Percentiles rank a stretch among this genome's conserved stretches.
Evolutionary conservation across 2,797 vertebrate species (phyloP).

Genomic region (Loriculus beryllinus): DNA sequence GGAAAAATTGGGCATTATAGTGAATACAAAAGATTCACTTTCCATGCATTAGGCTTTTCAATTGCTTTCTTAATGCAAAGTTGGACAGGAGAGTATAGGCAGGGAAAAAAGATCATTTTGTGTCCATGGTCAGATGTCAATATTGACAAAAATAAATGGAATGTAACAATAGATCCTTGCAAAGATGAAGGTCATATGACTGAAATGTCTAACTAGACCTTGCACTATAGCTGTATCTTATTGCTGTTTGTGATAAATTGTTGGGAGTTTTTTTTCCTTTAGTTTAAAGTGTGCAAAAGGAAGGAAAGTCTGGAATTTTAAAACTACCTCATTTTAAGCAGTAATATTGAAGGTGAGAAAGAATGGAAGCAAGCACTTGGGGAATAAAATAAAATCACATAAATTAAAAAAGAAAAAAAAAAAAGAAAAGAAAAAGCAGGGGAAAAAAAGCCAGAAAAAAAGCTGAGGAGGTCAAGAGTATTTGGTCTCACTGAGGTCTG

Average conservation of each 20-base stretch:
- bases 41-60: slow-evolving; percentile 77
- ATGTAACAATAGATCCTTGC: slow-evolving; percentile 63
- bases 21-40: slow-evolving; percentile 76
- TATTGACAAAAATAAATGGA: slow-evolving; percentile 76
- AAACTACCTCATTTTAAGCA: background rate
- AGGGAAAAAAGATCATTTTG: slow-evolving; percentile 68
- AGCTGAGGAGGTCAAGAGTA: background rate
- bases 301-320: background rate
- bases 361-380: background rate
- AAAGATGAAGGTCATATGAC: slow-evolving; percentile 63
- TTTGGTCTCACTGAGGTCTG: background rate
- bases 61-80: slow-evolving; percentile 73
- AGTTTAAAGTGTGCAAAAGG: background rate
- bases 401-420: too few relatives aligned
- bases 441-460: background rate
- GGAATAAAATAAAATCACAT: background rate
- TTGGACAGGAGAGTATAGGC: slow-evolving; percentile 55
- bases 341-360: background rate
- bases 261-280: background rate
- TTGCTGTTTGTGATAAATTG: slow-evolving; percentile 1
- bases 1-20: slow-evolving; percentile 76
- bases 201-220: slow-evolving; percentile 33
- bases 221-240: background rate
- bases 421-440: too few relatives aligned
- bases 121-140: slow-evolving; percentile 71